Conservation (phyloP, 2,888 invertebrate genomes). For the Nemoura dubitans region DNA sequence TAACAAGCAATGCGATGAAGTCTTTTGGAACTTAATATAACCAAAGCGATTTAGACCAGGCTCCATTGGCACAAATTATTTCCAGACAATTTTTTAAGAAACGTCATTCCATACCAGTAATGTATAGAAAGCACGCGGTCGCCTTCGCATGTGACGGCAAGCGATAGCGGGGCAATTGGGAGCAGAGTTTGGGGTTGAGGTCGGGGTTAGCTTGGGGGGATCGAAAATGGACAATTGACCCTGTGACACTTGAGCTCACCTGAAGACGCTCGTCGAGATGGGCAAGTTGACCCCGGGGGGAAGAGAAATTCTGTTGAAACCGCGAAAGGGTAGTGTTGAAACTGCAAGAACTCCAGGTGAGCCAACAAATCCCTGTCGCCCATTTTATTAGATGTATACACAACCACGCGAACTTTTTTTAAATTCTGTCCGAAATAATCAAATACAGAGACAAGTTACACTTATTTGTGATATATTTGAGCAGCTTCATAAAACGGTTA, state of each 20-base stretch:
- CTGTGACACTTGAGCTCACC: background rate
- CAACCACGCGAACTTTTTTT: background rate
- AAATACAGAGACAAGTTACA: no score
- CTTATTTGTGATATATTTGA: no score
- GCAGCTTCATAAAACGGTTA: no score
- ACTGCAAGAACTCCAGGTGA: slow-evolving; percentile 48
- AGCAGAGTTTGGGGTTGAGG: background rate
- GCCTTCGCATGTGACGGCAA: background rate
- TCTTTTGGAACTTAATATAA: background rate
- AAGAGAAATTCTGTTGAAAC: slow-evolving; percentile 47
- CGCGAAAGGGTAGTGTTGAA: slow-evolving; percentile 47
- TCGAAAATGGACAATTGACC: background rate
- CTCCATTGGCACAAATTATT: background rate
- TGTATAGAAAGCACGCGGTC: background rate
- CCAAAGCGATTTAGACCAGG: background rate
- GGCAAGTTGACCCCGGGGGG: slow-evolving; percentile 32
- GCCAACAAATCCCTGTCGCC: slow-evolving; percentile 36
- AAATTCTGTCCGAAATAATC: background rate
- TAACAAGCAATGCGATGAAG: no score
- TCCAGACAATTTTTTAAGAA: background rate
- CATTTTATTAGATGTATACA: slow-evolving; percentile 32
- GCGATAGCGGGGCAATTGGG: background rate
- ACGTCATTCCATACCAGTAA: background rate
- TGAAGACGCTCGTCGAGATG: background rate
- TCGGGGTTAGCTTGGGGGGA: background rate